These are phyloP conservation scores for Bradypodion pumilum DNA, from an alignment of 2,797 vertebrate species.

Conservation along the genomic window DNA sequence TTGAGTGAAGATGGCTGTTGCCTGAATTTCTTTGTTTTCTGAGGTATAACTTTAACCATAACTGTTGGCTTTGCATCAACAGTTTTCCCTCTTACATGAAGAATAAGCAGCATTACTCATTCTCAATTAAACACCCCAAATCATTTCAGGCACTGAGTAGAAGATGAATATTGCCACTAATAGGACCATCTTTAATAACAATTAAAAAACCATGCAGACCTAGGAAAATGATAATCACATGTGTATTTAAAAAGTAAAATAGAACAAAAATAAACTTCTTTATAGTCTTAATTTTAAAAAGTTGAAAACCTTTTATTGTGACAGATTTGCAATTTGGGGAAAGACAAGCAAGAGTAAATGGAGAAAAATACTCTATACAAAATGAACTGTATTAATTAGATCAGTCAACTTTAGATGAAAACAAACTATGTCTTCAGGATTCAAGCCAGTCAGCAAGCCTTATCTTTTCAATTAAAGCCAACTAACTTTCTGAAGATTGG, in stretches of 20 bases:
- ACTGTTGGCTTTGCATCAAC: too few relatives aligned
- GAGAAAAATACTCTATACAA: background rate
- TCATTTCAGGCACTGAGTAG: background rate
- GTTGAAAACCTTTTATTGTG: slow-evolving; percentile 17
- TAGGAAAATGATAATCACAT: background rate
- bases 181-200: background rate
- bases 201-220: background rate
- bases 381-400: background rate
- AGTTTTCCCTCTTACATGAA: background rate
- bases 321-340: background rate
- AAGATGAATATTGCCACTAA: background rate
- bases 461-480: background rate
- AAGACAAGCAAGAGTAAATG: background rate
- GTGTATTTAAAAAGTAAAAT: background rate
- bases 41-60: too few relatives aligned
- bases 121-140: background rate
- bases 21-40: too few relatives aligned
- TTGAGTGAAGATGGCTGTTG: too few relatives aligned
- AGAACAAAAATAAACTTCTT: background rate
- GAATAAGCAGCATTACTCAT: background rate
- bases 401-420: background rate
- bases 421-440: background rate
- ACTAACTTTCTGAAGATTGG: background rate
- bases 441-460: background rate
- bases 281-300: background rate